phyloP scores from a whole-genome alignment of 2,888 invertebrate genomes.

The Cylloceria caligata region DNA sequence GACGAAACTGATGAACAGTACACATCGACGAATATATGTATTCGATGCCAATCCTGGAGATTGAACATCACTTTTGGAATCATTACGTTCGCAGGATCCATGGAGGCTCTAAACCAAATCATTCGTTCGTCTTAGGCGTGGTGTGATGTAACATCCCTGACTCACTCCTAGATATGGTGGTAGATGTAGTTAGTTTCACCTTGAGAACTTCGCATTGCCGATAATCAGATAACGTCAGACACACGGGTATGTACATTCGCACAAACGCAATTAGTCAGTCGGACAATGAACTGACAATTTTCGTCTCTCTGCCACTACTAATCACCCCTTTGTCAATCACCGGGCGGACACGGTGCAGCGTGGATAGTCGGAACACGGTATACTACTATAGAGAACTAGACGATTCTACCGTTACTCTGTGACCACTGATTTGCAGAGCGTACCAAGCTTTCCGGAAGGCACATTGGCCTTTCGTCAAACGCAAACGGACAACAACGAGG shows the following conservation, averaged over 20 bases:
- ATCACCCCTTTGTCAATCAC: constrained; percentile 76
- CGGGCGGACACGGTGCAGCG: constrained; percentile 19
- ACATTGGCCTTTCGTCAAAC: constrained; percentile 31
- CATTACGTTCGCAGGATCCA: neutral
- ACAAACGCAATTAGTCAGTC: constrained; percentile 61
- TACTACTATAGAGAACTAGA: neutral
- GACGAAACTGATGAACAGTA: constrained; percentile 46
- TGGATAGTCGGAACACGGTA: constrained; percentile 5
- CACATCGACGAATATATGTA: constrained; percentile 11
- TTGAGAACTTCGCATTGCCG: constrained; percentile 2
- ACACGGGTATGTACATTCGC: constrained; percentile 24
- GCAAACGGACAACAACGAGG: constrained; percentile 20
- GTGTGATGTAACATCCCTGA: neutral
- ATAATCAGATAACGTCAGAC: constrained; percentile 54
- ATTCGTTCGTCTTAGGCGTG: neutral
- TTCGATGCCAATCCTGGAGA: neutral
- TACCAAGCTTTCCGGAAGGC: constrained; percentile 28
- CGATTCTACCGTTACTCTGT: constrained; percentile 26
- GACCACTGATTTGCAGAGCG: constrained; percentile 56
- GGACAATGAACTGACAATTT: constrained; percentile 61
- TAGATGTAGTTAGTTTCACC: constrained; percentile 10
- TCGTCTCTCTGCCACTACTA: constrained; percentile 62
- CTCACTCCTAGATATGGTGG: neutral
- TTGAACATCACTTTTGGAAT: neutral
- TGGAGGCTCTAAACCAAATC: neutral